A percentile compares a stretch with the other conserved stretches of the same genome.
These are phyloP conservation scores for Onychomys leucogaster DNA, from an alignment of 2,797 vertebrate species.

Conservation along the genomic window DNA sequence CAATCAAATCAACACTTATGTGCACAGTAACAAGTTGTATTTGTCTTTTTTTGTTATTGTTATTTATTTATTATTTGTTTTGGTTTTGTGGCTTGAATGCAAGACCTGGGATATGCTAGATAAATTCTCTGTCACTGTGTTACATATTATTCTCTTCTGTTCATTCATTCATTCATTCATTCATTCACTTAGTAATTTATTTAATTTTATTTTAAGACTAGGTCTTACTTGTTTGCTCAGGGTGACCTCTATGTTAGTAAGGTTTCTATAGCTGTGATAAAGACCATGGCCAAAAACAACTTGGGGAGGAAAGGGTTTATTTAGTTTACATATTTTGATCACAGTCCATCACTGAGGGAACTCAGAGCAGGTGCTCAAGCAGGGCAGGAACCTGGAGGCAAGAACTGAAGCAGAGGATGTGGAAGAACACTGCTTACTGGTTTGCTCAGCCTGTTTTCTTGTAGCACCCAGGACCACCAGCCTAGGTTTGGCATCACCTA, in stretches of 20 bases:
- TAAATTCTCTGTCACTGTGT: background rate
- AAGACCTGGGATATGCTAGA: background rate
- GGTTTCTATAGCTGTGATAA: background rate
- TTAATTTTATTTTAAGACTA: background rate
- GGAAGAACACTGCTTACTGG: background rate
- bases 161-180: background rate
- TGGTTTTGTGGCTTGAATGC: background rate
- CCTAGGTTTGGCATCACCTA: background rate
- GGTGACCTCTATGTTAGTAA: background rate
- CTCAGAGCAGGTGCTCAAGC: background rate
- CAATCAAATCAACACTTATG: slow-evolving; percentile 2
- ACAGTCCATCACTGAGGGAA: background rate
- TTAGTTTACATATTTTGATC: background rate
- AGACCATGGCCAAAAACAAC: background rate
- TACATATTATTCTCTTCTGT: background rate
- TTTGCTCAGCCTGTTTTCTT: background rate
- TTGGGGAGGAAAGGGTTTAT: background rate
- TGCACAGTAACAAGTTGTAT: background rate
- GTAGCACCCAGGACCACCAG: background rate
- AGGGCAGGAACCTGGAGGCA: background rate
- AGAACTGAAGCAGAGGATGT: background rate
- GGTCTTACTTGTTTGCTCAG: background rate
- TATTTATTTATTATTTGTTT: background rate
- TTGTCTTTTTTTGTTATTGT: background rate
- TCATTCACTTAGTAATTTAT: background rate